A percentile compares a stretch with the other conserved stretches of the same genome.
phyloP scores from a whole-genome alignment of 2,888 invertebrate genomes.

The Abrostola tripartita region DNA sequence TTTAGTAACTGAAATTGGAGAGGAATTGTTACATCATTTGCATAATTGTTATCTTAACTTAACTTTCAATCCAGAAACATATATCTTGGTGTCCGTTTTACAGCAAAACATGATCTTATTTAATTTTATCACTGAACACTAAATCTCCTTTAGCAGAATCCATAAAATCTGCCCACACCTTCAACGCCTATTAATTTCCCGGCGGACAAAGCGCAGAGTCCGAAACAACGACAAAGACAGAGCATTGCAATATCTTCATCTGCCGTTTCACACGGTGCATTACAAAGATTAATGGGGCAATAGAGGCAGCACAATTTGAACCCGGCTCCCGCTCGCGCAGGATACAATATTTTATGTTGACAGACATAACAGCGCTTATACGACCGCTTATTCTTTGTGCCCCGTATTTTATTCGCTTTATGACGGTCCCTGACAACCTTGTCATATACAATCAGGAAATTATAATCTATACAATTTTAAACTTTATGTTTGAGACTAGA shows the following conservation, averaged over 20 bases:
- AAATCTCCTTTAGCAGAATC: conserved; percentile 60
- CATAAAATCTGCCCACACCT: conserved; percentile 61
- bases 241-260: conserved; percentile 77
- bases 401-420: conserved; percentile 88
- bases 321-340: conserved; percentile 81
- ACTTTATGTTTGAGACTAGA: conserved; percentile 57
- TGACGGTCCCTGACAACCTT: conserved; percentile 79
- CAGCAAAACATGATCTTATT: conserved; percentile 58
- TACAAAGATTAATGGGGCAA: conserved; percentile 84
- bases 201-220: conserved; percentile 58
- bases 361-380: conserved; percentile 88
- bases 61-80: conserved; percentile 10
- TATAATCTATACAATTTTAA: conserved; percentile 50
- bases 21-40: not conserved
- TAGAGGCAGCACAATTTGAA: conserved; percentile 84
- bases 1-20: too few species aligned
- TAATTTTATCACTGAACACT: conserved; percentile 58
- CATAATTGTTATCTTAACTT: not conserved
- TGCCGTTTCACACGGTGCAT: conserved; percentile 81
- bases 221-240: conserved; percentile 66
- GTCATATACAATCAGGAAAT: conserved; percentile 45
- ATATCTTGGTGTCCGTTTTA: conserved; percentile 42
- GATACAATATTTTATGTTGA: conserved; percentile 88
- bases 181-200: conserved; percentile 58
- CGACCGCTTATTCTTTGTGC: conserved; percentile 88